phyloP scores from a whole-genome alignment of 2,113 vertebrate genomes.

The Heterocephalus glaber region DNA sequence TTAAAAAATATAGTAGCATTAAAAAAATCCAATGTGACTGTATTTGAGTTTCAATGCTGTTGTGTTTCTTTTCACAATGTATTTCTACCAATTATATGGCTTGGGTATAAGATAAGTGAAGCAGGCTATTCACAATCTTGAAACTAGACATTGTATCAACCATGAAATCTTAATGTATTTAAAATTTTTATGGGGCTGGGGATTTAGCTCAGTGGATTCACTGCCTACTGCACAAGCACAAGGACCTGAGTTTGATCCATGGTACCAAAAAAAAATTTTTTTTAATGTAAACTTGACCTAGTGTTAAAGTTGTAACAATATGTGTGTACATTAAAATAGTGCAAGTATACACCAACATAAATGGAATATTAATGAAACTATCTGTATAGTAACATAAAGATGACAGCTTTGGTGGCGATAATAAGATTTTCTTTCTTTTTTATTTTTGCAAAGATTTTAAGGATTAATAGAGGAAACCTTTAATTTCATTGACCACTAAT shows the following conservation, averaged over 20 bases:
- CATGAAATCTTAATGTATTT: background rate
- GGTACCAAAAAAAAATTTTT: too few relatives aligned
- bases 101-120: background rate
- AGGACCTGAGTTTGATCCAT: too few relatives aligned
- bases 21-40: background rate
- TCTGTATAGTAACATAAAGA: background rate
- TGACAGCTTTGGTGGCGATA: background rate
- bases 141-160: background rate
- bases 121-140: background rate
- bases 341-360: background rate
- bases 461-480: background rate
- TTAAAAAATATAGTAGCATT: background rate
- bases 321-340: background rate
- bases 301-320: background rate
- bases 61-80: background rate
- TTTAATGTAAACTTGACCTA: background rate
- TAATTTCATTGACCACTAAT: slow-evolving; percentile 6
- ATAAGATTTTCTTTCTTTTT: background rate
- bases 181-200: too few relatives aligned
- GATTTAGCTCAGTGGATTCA: too few relatives aligned
- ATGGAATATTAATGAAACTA: slow-evolving; percentile 5
- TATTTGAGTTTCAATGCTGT: background rate
- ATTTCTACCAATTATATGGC: background rate
- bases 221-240: too few relatives aligned
- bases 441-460: background rate